phyloP scores from a whole-genome alignment of 2,888 invertebrate genomes.

The Julus scanicus region DNA sequence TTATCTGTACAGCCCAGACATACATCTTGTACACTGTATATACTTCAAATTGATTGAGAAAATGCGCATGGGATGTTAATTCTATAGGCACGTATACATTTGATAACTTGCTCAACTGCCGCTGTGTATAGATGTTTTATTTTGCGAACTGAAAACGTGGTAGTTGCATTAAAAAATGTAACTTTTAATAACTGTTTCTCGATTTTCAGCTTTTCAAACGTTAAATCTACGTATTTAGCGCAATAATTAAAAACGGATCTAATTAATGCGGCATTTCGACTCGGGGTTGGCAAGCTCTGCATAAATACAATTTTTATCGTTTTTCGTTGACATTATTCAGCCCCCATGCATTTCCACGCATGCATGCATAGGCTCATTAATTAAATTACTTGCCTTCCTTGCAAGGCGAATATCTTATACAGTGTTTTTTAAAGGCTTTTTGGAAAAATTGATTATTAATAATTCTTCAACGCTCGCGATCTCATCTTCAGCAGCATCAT shows the following conservation, averaged over 20 bases:
- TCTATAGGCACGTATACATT: no score
- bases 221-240: conserved; percentile 28
- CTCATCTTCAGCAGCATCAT: conserved; percentile 43
- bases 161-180: neutral
- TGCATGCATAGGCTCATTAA: conserved; percentile 43
- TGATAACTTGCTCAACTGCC: no score
- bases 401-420: conserved; percentile 17
- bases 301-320: conserved; percentile 45
- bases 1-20: no score
- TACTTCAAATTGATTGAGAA: no score
- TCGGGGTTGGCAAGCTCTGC: conserved; percentile 36
- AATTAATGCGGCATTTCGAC: conserved; percentile 45
- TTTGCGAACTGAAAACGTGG: no score
- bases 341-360: conserved; percentile 45
- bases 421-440: conserved; percentile 11
- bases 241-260: conserved; percentile 31
- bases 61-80: no score
- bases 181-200: neutral
- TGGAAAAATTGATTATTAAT: conserved; percentile 45
- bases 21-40: no score
- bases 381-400: conserved; percentile 36
- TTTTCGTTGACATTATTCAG: conserved; percentile 47
- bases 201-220: conserved; percentile 10
- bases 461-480: conserved; percentile 37
- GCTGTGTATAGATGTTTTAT: no score